Conservation (phyloP, 2,113 vertebrate species). For the Mus spicilegus region DNA sequence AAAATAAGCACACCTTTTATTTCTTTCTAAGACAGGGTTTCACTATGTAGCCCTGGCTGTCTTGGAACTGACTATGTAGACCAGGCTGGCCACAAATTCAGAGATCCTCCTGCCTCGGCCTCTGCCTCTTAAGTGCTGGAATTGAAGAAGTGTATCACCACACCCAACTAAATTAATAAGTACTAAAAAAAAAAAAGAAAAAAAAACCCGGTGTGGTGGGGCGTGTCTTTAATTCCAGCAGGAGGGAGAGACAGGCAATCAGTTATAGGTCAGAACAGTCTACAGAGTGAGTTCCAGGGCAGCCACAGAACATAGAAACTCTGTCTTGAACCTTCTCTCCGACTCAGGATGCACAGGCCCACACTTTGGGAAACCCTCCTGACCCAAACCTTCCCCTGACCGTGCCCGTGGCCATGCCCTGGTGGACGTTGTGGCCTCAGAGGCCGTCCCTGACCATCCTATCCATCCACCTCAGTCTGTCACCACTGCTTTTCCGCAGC, state of each 20-base stretch:
- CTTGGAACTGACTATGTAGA: background rate
- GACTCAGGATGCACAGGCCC: background rate
- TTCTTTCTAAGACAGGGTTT: background rate
- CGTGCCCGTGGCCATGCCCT: too few species aligned
- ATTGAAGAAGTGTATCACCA: background rate
- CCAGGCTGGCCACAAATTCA: background rate
- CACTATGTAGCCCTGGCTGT: background rate
- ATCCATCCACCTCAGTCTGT: background rate
- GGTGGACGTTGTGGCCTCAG: background rate
- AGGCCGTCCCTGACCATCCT: background rate
- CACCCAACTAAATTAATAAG: background rate
- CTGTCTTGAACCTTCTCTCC: background rate
- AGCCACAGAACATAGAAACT: background rate
- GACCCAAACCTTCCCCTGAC: background rate
- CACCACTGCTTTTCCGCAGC: background rate
- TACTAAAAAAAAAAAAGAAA: background rate
- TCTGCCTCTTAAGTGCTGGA: background rate
- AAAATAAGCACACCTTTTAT: background rate
- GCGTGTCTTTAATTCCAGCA: background rate
- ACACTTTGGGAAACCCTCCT: background rate
- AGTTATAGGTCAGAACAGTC: background rate
- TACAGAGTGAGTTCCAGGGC: background rate
- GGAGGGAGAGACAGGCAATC: background rate
- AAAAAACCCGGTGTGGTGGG: background rate
- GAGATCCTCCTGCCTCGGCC: background rate